Base-by-base conservation (phyloP, 1,140 invertebrate genomes). In the Aphelinus certus region DNA sequence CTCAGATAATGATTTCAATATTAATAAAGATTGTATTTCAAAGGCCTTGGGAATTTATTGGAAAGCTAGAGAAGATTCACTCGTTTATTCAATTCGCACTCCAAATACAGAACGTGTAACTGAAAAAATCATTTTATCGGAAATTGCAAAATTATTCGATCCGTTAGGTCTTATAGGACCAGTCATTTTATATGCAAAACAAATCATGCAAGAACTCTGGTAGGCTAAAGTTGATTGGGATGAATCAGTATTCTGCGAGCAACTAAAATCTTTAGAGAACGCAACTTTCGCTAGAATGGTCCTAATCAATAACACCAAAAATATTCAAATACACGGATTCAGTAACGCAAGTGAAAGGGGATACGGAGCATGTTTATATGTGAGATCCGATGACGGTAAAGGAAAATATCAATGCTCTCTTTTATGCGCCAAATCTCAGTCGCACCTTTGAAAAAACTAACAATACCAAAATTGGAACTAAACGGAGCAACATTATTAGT, bases 401-500 rank as follows among this genome's bases (percentile, higher is more conserved):
- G 0, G n/a, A 26, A 26, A 26, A 26, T 26, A 26, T 26, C 60
- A 66, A 51, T 73, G 3, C 60, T 42, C 7, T 10, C 1, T 0
- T 69, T 26, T 0, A 58, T 42, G 26, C 7, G 7, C 2, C 7
- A 0, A 42, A 10, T 42, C 26, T 3, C 57, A 53, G 51, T 53
- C 4, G 51, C 51, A 53, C 51, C 51, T 9, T 75, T 9, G 9
- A 69, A 51, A 66, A 69, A 26, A 74, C 72, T 58, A 64, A 49
- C 63, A 48, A 47, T 48, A 42, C 69, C 64, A 42, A 53, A 63
- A 26, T 42, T 72, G 42, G 69, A 68, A 45, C 10, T 69, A n/a
- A 75, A 60, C 49, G 51, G 51, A 4, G 47, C 60, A 26, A 26
- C 26, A 26, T 26, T 26, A 26, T 26, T 26, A 26, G 26, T 26